Evolutionary conservation across 2,113 vertebrate species (phyloP), one percentile per base, ranked within the genome.

Genomic region (Pelobates fuscus): DNA sequence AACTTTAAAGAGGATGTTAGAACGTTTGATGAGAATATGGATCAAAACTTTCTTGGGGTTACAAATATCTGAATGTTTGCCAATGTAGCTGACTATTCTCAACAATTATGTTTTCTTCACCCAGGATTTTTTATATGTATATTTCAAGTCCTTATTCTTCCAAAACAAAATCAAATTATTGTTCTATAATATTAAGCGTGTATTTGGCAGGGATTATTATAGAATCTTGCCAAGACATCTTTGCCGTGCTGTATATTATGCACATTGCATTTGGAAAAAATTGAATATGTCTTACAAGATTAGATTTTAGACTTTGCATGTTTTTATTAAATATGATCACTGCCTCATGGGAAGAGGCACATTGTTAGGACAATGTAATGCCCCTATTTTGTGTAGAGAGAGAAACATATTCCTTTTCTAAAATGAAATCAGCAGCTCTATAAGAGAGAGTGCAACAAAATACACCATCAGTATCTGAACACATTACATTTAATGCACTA

Each of bases 141-240:
- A 26, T 66, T n/a, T 49, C 64, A 44, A 64, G 12, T 66, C 17
- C 5, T 26, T 44, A n/a, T 66, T 23, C 15, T 66, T 18, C 8
- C 10, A 49, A 66, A 65, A 25, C 17, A 3, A 65, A 66, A 66
- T 62, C 17, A 20, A 32, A 37, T 46, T 41, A 49, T 66, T 27
- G 17, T 27, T 49, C 3, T 49, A 18, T 66, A 11, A 8, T 37
- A 49, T 24, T 49, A 62, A 30, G 52, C 23, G 17, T 29, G 27
- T 10, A 49, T 8, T 32, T 32, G 41, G 37, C 24, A 71, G 24
- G 26, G 12, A 21, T 30, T 26, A 23, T 11, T 24, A 21, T 44
- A 46, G 44, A 70, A 29, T n/a, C n/a, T 29, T 30, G 49, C 66
- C 27, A 68, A 68, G 52, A 21, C 20, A 2, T 66, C 54, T 25